Percentiles rank a stretch among this genome's conserved stretches.
These are phyloP conservation scores for Phyllotis vaccarum DNA, from an alignment of 2,797 vertebrate genomes.

Conservation along the genomic window DNA sequence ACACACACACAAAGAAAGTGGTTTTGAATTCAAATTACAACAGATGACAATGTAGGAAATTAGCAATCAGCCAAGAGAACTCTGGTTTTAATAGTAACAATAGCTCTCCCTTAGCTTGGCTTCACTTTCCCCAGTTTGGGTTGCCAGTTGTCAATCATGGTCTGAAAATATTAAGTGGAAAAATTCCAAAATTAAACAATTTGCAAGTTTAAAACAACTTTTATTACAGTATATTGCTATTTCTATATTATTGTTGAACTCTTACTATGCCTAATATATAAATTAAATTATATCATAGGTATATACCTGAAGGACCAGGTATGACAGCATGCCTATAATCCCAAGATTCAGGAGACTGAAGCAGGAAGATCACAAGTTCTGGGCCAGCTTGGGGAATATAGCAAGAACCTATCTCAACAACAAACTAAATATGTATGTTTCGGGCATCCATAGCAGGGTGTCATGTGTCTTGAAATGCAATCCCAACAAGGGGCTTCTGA, in stretches of 20 bases:
- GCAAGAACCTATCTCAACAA: neutral
- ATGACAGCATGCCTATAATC: neutral
- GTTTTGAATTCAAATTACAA: constrained; percentile 57
- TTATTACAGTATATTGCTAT: constrained; percentile 13
- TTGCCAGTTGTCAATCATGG: neutral
- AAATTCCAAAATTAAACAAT: constrained; percentile 6
- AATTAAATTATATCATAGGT: neutral
- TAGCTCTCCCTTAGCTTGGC: neutral
- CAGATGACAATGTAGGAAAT: neutral
- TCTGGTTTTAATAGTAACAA: neutral
- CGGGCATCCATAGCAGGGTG: neutral
- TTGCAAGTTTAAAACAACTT: neutral
- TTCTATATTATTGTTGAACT: neutral
- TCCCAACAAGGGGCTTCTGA: neutral
- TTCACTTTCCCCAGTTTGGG: neutral
- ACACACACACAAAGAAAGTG: neutral
- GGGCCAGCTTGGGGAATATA: neutral
- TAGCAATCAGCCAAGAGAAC: neutral
- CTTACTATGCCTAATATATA: neutral
- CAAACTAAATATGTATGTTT: neutral
- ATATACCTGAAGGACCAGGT: neutral
- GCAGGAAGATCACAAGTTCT: neutral
- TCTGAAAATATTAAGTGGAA: constrained; percentile 3
- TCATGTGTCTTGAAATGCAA: neutral
- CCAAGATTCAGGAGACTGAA: neutral